phyloP scores from a whole-genome alignment of 1,140 invertebrate genomes.

The Thalassaphorura encarpata region DNA sequence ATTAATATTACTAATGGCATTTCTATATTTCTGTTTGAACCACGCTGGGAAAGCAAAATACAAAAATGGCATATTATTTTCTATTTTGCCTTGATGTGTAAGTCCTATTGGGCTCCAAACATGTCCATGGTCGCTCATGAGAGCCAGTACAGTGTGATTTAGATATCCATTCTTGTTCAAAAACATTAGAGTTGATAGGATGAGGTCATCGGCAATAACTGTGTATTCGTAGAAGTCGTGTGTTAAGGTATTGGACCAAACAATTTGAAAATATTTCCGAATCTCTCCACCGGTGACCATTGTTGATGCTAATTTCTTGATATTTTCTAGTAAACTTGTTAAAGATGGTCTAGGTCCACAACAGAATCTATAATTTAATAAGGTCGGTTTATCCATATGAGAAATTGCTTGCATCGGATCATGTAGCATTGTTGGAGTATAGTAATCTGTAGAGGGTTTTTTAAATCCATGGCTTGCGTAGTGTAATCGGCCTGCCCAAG shows the following conservation, averaged over 20 bases:
- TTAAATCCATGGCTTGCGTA: no score
- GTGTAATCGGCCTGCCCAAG: no score
- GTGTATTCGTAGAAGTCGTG: conserved; percentile 65
- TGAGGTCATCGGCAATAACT: conserved; percentile 50
- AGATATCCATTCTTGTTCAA: conserved; percentile 34
- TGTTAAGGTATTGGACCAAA: conserved; percentile 65
- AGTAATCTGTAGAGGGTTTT: no score
- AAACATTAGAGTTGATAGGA: conserved; percentile 36
- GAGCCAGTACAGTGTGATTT: conserved; percentile 52
- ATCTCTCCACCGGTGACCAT: no score
- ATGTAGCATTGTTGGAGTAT: no score
- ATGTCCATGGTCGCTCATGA: conserved; percentile 87
- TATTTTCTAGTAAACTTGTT: no score
- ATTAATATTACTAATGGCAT: conserved; percentile 54
- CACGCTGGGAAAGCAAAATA: conserved; percentile 64
- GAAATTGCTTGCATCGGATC: no score
- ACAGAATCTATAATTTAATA: no score
- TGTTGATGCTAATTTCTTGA: no score
- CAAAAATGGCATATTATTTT: conserved; percentile 81
- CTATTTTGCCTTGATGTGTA: conserved; percentile 73
- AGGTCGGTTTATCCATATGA: no score
- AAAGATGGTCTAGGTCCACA: no score
- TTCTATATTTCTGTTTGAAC: conserved; percentile 52
- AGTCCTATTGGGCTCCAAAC: conserved; percentile 65
- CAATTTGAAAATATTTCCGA: conserved; percentile 64